Base-by-base conservation (phyloP, 2,113 vertebrate genomes). In the Andinoacara biseriatus region DNA sequence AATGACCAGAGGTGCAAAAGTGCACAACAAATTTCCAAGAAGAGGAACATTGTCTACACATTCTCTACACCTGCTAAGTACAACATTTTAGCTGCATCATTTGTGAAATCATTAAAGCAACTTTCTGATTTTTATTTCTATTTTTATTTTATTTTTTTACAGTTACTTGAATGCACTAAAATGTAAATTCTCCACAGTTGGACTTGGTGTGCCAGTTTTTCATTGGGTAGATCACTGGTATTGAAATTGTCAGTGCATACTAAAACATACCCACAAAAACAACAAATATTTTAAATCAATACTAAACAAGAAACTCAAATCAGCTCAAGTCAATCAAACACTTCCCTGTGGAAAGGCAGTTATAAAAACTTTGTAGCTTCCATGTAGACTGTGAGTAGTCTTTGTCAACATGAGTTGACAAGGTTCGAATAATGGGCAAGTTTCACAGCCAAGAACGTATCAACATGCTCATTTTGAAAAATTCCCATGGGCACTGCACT, bases 1-100 rank as follows among this genome's bases (percentile, higher is more conserved):
- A 81, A 90, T 67, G 83, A 79, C 38, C 22, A 26, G 15, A n/a
- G 58, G 43, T 81, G 78, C 24, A 79, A 86, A 88, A 8, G 10
- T 69, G 20, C 10, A 43, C 2, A 58, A 61, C 31, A 69, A 63
- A 74, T 76, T 56, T 78, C 29, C 6, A 22, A 78, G 14, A 61
- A 52, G 31, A 74, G n/a, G 18, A 7, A 33, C 33, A 33, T 33
- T 33, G 6, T 33, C 31, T 31, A 4, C 2, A 22, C 15, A 49
- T 4, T 24, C 5, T 67, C 20, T 20, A 14, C 4, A 24, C 5
- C 29, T 13, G 14, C 14, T 58, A 10, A 69, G 17, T 22, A 43
- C 5, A 38, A 38, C 18, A 69, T 69, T 69, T 20, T 31, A 69
- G 15, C 49, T 69, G 10, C 7, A 10, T 58, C 46, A 52, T 69